Percentiles rank a stretch among this genome's conserved stretches.
These are phyloP conservation scores for Temnothorax unifasciatus DNA, from an alignment of 2,888 invertebrate genomes.

Conservation along the genomic window DNA sequence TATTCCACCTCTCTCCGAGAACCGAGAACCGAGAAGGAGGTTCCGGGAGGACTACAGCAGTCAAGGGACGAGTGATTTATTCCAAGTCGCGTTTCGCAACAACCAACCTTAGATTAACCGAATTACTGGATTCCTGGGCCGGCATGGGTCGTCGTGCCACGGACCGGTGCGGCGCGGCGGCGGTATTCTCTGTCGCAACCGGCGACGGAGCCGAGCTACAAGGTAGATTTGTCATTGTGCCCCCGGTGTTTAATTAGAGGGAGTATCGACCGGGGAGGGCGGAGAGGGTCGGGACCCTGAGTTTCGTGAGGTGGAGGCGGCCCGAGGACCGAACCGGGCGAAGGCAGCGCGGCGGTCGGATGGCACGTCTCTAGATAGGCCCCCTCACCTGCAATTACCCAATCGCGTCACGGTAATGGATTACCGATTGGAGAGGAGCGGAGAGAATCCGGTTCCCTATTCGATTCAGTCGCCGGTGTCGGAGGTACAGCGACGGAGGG, in stretches of 20 bases:
- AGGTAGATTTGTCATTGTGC: conserved; percentile 84
- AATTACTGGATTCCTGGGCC: conserved; percentile 80
- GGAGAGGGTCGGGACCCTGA: conserved; percentile 70
- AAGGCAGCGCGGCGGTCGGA: conserved; percentile 64
- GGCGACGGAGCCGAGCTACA: conserved; percentile 72
- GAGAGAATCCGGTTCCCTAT: conserved; percentile 74
- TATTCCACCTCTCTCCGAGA: conserved; percentile 35
- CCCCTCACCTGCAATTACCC: conserved; percentile 84
- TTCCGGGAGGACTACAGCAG: conserved; percentile 67
- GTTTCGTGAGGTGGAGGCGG: conserved; percentile 42
- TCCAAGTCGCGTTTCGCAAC: conserved; percentile 79
- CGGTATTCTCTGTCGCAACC: conserved; percentile 57
- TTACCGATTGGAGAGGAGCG: conserved; percentile 81
- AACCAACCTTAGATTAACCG: conserved; percentile 83
- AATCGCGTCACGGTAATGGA: conserved; percentile 84
- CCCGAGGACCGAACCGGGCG: conserved; percentile 68
- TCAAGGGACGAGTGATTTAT: conserved; percentile 82
- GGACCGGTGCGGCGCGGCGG: conserved; percentile 59
- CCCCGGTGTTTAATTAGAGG: conserved; percentile 84
- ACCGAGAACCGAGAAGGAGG: conserved; percentile 55
- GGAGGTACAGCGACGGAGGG: conserved; percentile 42
- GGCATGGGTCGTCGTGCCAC: conserved; percentile 51
- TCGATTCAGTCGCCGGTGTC: conserved; percentile 69
- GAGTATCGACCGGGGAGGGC: conserved; percentile 78
- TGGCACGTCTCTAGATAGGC: conserved; percentile 81